Evolutionary conservation across 2,113 vertebrate genomes (phyloP).

Genomic region (Fregetta grallaria): DNA sequence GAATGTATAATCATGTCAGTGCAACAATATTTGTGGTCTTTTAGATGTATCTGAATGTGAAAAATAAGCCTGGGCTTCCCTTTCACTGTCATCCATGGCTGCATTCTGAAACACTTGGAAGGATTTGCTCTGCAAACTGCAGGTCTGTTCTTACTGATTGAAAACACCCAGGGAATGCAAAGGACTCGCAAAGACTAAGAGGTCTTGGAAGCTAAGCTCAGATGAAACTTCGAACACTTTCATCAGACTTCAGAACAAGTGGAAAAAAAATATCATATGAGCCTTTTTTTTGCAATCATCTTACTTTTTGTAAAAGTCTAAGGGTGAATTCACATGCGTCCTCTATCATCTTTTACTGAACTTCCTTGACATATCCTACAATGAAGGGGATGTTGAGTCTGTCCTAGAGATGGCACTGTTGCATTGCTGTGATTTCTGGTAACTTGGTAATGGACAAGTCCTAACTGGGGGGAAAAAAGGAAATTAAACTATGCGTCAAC

Average conservation of each 20-base stretch:
- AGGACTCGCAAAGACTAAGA: neutral
- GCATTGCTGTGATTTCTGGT: neutral
- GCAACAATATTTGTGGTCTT: neutral
- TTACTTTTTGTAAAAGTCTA: neutral
- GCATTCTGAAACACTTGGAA: neutral
- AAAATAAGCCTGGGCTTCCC: neutral
- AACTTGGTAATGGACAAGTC: neutral
- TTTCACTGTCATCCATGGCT: neutral
- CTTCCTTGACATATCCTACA: neutral
- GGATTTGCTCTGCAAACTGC: neutral
- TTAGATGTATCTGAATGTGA: neutral
- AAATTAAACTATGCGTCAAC: neutral
- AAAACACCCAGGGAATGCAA: neutral
- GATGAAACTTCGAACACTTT: neutral
- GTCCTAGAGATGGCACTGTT: constrained; percentile 76
- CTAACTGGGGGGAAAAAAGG: constrained; percentile 1
- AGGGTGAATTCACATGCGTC: neutral
- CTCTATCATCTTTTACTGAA: neutral
- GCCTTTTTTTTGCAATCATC: neutral
- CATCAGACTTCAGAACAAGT: neutral
- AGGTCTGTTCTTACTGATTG: neutral
- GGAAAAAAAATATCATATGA: neutral
- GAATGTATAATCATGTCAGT: neutral
- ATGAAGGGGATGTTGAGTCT: neutral
- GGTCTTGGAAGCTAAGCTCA: neutral